phyloP scores from a whole-genome alignment of 1,140 invertebrate species.

The Drosophila ogumai region DNA sequence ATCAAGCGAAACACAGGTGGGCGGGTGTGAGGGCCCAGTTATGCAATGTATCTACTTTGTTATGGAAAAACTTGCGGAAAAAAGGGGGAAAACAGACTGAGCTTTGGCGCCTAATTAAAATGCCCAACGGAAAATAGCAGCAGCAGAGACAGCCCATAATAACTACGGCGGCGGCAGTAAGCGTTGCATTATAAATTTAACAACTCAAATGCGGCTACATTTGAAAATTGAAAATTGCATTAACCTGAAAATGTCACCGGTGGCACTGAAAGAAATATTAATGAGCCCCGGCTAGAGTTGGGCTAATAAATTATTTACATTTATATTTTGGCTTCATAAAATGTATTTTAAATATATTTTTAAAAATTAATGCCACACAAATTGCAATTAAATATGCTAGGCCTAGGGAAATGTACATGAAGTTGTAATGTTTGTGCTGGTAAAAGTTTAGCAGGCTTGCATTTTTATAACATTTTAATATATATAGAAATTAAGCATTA shows the following conservation, averaged over 20 bases:
- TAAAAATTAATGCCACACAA: background rate
- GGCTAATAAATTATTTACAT: conserved; percentile 1
- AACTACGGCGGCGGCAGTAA: conserved; percentile 13
- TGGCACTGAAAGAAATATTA: conserved; percentile 48
- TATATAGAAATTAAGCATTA: too few species aligned
- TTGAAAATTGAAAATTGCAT: conserved; percentile 64
- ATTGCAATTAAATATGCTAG: background rate
- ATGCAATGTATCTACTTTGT: conserved; percentile 33
- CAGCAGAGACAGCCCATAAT: conserved; percentile 18
- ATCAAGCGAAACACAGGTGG: conserved; percentile 27
- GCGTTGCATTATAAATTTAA: conserved; percentile 59
- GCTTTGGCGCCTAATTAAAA: conserved; percentile 58
- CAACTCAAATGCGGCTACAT: conserved; percentile 52
- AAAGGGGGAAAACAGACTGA: background rate
- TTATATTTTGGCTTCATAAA: background rate
- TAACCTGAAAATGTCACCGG: conserved; percentile 68
- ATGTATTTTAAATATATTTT: background rate
- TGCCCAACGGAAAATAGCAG: conserved; percentile 24
- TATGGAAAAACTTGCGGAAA: conserved; percentile 6
- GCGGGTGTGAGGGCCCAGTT: conserved; percentile 25
- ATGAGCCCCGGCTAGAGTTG: background rate
- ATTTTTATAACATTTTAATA: background rate
- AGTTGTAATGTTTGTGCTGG: background rate
- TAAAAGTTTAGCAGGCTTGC: background rate
- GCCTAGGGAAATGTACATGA: background rate